Percentiles rank a stretch among this genome's conserved stretches.
Evolutionary conservation across 2,888 invertebrate genomes (phyloP).

Genomic region (Tenthredo amoena): DNA sequence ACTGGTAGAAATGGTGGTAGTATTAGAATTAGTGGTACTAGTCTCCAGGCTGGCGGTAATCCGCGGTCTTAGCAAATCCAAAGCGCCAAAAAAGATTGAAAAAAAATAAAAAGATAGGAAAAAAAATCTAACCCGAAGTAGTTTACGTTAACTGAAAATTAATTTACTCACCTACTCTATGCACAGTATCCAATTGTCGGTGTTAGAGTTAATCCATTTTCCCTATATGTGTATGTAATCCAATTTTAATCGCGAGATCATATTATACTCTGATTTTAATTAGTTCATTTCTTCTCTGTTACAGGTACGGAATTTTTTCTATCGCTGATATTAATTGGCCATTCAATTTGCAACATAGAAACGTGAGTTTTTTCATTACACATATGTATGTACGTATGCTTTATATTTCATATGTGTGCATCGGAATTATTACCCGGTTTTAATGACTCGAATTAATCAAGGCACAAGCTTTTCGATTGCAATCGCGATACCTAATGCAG

Average conservation of each 20-base stretch:
- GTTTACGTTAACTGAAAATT: conserved; percentile 29
- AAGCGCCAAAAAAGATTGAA: neutral
- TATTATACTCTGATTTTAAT: neutral
- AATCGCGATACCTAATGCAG: too few relatives aligned
- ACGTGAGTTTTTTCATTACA: conserved; percentile 37
- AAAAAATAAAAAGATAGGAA: neutral
- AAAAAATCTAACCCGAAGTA: neutral
- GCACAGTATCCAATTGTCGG: neutral
- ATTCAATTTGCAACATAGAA: neutral
- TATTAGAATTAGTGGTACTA: conserved; percentile 35
- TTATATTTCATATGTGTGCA: neutral
- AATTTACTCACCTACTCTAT: neutral
- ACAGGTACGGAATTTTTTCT: conserved; percentile 34
- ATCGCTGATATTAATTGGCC: neutral
- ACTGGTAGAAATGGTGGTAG: neutral
- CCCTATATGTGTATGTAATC: neutral
- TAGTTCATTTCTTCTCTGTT: neutral
- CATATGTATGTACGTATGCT: neutral
- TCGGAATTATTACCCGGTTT: neutral
- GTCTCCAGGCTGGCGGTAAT: neutral
- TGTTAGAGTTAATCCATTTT: conserved; percentile 5
- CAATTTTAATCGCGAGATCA: neutral
- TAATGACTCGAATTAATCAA: neutral
- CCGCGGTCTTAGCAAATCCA: conserved; percentile 23
- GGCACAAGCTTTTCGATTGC: too few relatives aligned